Base-by-base conservation (phyloP, 2,888 invertebrate genomes). In the Gisinianus flammeolus region DNA sequence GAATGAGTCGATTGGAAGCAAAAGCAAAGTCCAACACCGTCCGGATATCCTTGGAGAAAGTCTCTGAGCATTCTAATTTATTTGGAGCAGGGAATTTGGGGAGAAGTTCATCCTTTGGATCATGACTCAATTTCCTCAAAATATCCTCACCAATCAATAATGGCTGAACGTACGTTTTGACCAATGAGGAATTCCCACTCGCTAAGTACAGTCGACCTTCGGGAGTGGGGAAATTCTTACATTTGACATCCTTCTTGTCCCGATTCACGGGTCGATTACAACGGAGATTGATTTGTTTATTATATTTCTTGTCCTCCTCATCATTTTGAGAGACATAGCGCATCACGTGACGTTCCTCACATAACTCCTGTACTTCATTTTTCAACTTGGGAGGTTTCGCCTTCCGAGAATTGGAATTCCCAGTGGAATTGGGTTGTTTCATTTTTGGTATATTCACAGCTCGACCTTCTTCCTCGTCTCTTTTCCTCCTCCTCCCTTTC, bases 11-110 rank as follows among this genome's bases (percentile, higher is more conserved):
- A 30, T 67, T 28, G 12, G 75, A 44, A 0, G 75, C 33, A 66
- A 75, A 75, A 6, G 75, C 67, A 24, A 75, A 75, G n/a, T 64
- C 67, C 24, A 75, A 30, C 4, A 75, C 67, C 1, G 67, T 67
- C 10, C 75, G 66, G 26, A 75, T 66, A 24, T 75, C 75, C 10
- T 22, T 28, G 3, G 64, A 64, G 10, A 10, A 22, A 2, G 19
- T 16, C 16, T 30, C 52, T 1, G 44, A 64, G 22, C 75, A 75
- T 6, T 44, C n/a, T 5, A 75, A 19, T 8, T 30, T 12, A 19
- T 58, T 22, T 44, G 52, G 52, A 0, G 31, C 52, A 1, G 1
- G 52, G 4, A 75, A 26, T 5, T 30, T 26, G 22, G 75, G 75
- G 10, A 52, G 0, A 8, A 44, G 22, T 0, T 24, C 2, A 5